Percentiles rank a stretch among this genome's conserved stretches.
Conservation (phyloP, 23 tunicate genomes). For the Oikopleura dioica region DNA sequence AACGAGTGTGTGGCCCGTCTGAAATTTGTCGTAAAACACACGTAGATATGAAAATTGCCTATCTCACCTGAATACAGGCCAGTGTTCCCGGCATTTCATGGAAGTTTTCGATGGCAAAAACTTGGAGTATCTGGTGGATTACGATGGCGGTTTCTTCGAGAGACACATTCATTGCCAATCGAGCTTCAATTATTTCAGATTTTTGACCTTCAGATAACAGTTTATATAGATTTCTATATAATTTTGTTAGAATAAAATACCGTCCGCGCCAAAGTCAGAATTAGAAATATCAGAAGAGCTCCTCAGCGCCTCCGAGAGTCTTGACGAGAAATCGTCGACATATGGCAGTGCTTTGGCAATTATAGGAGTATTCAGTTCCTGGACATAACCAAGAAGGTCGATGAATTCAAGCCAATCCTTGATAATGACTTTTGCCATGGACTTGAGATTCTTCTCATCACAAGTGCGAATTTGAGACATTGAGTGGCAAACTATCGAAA, state of each 20-base stretch:
- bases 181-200: too few relatives aligned
- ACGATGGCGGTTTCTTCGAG: background rate
- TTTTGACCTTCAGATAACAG: too few relatives aligned
- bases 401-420: background rate
- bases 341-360: background rate
- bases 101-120: background rate
- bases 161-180: background rate
- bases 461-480: background rate
- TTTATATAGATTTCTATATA: too few relatives aligned
- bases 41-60: background rate
- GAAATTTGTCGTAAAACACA: background rate
- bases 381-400: background rate
- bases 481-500: background rate
- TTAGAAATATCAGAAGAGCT: background rate
- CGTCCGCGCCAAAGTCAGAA: background rate
- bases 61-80: background rate
- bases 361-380: background rate
- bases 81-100: background rate
- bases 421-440: background rate
- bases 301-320: background rate
- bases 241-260: too few relatives aligned
- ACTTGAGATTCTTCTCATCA: background rate
- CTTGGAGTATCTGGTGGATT: slow-evolving; percentile 21
- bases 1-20: background rate
- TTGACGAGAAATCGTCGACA: background rate